Percentiles rank a stretch among this genome's conserved stretches.
phyloP scores from a whole-genome alignment of 1,140 invertebrate species.

The Hesperophylax magnus region DNA sequence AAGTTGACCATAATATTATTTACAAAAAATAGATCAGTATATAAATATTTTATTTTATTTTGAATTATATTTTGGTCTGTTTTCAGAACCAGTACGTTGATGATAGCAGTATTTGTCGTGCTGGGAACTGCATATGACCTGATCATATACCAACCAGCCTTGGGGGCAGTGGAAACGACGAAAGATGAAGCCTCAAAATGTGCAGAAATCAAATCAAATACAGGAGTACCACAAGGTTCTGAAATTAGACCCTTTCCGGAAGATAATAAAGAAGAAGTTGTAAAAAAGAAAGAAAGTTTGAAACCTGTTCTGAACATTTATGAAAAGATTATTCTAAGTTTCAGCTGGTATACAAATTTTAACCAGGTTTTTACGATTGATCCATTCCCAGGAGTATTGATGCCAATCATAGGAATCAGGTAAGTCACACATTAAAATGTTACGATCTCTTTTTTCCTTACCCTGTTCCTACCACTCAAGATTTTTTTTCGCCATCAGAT shows the following conservation, averaged over 20 bases:
- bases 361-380: background rate
- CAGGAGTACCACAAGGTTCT: too few relatives aligned
- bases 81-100: background rate
- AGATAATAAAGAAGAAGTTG: too few relatives aligned
- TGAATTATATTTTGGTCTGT: background rate
- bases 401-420: conserved; percentile 4
- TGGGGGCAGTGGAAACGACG: background rate
- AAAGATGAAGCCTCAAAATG: too few relatives aligned
- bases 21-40: too few relatives aligned
- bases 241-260: too few relatives aligned
- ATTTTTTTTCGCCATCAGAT: too few relatives aligned
- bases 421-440: background rate
- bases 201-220: too few relatives aligned
- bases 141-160: background rate
- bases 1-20: too few relatives aligned
- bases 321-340: background rate
- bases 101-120: background rate
- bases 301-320: background rate
- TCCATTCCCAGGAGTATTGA: background rate
- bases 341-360: conserved; percentile 21
- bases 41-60: background rate
- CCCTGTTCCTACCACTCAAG: too few relatives aligned
- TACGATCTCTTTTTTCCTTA: too few relatives aligned
- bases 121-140: background rate
- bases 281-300: too few relatives aligned